These are phyloP conservation scores for Saimiri boliviensis DNA, from an alignment of 2,113 vertebrate species.

Conservation along the genomic window DNA sequence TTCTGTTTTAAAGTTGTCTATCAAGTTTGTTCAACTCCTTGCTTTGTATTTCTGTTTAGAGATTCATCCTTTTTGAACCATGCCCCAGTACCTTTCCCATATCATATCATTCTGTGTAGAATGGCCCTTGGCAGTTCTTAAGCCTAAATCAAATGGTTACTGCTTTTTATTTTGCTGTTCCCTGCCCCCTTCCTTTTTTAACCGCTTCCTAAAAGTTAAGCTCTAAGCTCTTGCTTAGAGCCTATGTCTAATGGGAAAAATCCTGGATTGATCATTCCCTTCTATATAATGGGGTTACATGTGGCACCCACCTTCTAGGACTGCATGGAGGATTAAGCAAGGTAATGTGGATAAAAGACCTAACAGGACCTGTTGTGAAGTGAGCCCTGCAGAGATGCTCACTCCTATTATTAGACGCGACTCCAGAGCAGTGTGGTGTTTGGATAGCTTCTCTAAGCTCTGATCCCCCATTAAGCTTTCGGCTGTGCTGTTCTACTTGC, in stretches of 20 bases:
- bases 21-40: not conserved
- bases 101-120: not conserved
- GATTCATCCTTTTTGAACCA: not conserved
- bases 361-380: not conserved
- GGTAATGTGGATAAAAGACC: not conserved
- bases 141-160: not conserved
- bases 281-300: conserved; percentile 7
- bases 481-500: conserved; percentile 37
- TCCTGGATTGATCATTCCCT: not conserved
- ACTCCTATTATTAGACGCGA: not conserved
- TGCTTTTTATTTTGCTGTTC: not conserved
- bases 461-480: conserved; percentile 23
- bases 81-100: not conserved
- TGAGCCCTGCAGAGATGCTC: not conserved
- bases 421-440: not conserved
- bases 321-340: not conserved
- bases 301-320: not conserved
- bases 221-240: not conserved
- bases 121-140: not conserved
- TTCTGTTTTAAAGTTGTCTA: not conserved
- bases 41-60: conserved; percentile 21
- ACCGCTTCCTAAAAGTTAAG: not conserved
- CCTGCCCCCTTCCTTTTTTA: not conserved
- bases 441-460: not conserved
- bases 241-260: not conserved